A percentile compares a stretch with the other conserved stretches of the same genome.
Conservation (phyloP, 2,888 invertebrate species). For the Epistrophe eligans region DNA sequence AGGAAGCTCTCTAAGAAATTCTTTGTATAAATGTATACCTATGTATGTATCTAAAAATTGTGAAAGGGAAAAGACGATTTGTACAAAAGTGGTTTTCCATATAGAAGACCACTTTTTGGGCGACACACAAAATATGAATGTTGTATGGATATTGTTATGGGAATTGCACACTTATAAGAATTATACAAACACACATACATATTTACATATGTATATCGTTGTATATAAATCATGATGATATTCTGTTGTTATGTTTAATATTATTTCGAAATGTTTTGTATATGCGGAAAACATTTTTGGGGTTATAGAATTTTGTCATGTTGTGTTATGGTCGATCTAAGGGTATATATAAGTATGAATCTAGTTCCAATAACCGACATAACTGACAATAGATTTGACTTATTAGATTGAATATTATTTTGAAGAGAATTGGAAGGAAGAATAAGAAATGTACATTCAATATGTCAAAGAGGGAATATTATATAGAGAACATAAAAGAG, state of each 20-base stretch:
- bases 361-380: constrained; percentile 8
- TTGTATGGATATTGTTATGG: constrained; percentile 55
- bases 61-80: constrained; percentile 32
- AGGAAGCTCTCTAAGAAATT: not conserved
- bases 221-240: constrained; percentile 2
- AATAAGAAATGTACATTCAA: too few species aligned
- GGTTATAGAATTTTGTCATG: constrained; percentile 11
- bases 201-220: too few species aligned
- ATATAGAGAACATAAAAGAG: too few species aligned
- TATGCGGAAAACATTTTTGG: not conserved
- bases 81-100: constrained; percentile 63
- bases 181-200: too few species aligned
- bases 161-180: constrained; percentile 53
- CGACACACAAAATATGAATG: constrained; percentile 18
- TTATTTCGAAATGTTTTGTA: constrained; percentile 12
- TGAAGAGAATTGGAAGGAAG: not conserved
- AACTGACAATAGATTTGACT: constrained; percentile 53
- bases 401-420: constrained; percentile 29
- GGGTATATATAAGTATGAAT: not conserved
- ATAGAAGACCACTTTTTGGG: constrained; percentile 31
- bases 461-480: too few species aligned
- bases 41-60: not conserved
- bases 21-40: not conserved
- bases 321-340: not conserved
- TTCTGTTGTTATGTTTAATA: constrained; percentile 7